Conservation (phyloP, 2,888 invertebrate genomes). For the Drosophila nigricruria region DNA sequence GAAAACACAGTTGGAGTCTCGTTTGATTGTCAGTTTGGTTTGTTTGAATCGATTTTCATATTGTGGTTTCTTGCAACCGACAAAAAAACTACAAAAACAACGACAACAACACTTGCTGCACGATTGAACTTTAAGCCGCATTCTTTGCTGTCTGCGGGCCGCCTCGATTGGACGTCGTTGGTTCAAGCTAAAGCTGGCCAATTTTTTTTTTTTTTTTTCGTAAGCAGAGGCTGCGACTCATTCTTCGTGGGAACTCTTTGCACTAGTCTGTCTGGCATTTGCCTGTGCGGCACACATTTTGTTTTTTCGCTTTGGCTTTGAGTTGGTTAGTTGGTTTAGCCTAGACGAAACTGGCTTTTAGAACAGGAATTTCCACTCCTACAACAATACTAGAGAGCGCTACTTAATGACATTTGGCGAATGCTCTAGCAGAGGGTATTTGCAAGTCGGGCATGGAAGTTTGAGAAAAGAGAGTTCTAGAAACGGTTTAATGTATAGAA, state of each 20-base stretch:
- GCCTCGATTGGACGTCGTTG: conserved; percentile 54
- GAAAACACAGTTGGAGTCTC: conserved; percentile 7
- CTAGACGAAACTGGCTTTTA: conserved; percentile 69
- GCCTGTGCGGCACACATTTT: conserved; percentile 67
- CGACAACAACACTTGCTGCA: conserved; percentile 63
- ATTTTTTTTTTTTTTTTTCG: conserved; percentile 45
- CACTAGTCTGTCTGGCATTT: conserved; percentile 66
- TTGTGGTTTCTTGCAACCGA: conserved; percentile 21
- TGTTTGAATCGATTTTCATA: conserved; percentile 19
- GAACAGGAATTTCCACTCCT: conserved; percentile 85
- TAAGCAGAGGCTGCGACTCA: conserved; percentile 18
- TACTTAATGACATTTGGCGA: conserved; percentile 51
- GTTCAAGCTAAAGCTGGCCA: conserved; percentile 59
- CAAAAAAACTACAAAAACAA: conserved; percentile 41
- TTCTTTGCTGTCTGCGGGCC: conserved; percentile 61
- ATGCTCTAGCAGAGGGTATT: background rate
- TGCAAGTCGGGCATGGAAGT: background rate
- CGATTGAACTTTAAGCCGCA: conserved; percentile 82
- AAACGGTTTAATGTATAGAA: background rate
- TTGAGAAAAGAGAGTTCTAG: background rate
- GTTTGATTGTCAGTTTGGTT: conserved; percentile 14
- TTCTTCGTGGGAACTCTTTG: conserved; percentile 70
- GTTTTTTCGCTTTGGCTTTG: conserved; percentile 28
- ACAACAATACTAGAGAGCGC: conserved; percentile 59
- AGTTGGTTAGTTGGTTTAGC: conserved; percentile 24